phyloP scores from a whole-genome alignment of 2,888 invertebrate species.

The Cantharis nigra region DNA sequence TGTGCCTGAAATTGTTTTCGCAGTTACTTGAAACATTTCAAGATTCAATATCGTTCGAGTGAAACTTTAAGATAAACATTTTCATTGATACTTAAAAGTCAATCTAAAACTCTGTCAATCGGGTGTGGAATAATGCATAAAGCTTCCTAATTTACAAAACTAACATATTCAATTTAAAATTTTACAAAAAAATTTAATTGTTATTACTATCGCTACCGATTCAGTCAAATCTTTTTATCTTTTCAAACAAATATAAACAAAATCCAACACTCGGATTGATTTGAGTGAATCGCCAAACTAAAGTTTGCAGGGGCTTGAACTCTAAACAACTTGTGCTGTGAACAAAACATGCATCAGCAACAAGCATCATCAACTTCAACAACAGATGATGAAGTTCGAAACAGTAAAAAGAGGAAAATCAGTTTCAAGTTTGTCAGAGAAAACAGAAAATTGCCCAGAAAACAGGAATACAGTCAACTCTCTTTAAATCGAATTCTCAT shows the following conservation, averaged over 20 bases:
- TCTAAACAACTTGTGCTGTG: no score
- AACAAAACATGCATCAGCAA: no score
- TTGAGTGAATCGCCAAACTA: neutral
- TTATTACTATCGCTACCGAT: neutral
- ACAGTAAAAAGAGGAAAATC: no score
- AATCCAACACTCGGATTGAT: neutral
- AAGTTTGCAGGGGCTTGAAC: no score
- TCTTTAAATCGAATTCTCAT: no score
- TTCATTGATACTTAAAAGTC: neutral
- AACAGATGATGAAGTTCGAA: no score
- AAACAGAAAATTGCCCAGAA: no score
- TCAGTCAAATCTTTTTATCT: neutral
- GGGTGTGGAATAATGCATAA: neutral
- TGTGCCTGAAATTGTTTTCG: slow-evolving; percentile 22
- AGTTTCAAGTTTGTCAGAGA: no score
- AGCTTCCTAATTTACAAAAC: neutral
- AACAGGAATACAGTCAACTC: no score
- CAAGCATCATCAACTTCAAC: no score
- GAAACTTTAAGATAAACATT: slow-evolving; percentile 4
- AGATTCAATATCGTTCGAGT: slow-evolving; percentile 15
- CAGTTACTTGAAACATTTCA: slow-evolving; percentile 12
- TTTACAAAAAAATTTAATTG: neutral
- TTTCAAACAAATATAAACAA: neutral
- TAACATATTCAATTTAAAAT: neutral
- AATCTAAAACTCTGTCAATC: neutral